These are phyloP conservation scores for Nemopilema nomurai DNA, from an alignment of 30 jellyfish, hydroid and myxozoan species.

Conservation along the genomic window DNA sequence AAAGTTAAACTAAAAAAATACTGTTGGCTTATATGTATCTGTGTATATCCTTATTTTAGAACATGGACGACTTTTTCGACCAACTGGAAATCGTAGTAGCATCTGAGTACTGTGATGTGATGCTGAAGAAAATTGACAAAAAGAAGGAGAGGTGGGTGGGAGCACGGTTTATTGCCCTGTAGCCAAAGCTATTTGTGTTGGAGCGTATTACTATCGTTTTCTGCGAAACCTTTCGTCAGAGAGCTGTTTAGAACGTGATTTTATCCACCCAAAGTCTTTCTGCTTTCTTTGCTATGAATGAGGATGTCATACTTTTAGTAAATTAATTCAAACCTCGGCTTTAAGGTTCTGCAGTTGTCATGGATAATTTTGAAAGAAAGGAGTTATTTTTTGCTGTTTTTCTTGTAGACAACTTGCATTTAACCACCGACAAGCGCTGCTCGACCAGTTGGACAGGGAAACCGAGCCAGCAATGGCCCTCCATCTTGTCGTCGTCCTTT, in stretches of 20 bases:
- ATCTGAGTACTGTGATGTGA: constrained; percentile 69
- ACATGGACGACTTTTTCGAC: constrained; percentile 64
- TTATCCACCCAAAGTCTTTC: too few species aligned
- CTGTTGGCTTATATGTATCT: neutral
- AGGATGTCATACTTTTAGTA: too few species aligned
- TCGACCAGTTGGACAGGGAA: constrained; percentile 76
- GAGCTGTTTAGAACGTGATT: too few species aligned
- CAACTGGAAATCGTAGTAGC: constrained; percentile 62
- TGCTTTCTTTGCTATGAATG: too few species aligned
- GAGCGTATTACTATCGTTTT: too few species aligned
- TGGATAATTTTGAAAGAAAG: too few species aligned
- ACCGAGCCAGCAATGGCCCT: constrained; percentile 94
- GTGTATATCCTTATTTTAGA: constrained; percentile 42
- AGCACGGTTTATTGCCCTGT: too few species aligned
- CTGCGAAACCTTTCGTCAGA: too few species aligned
- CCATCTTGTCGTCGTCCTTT: constrained; percentile 66
- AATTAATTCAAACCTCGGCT: too few species aligned
- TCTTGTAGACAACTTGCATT: constrained; percentile 74
- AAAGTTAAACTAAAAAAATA: too few species aligned
- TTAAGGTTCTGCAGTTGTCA: too few species aligned
- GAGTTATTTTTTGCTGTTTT: neutral
- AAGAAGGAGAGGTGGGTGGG: constrained; percentile 78
- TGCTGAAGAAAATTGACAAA: constrained; percentile 79
- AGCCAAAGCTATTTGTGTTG: too few species aligned
- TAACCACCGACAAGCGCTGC: constrained; percentile 86